Percentiles rank a stretch among this genome's conserved stretches.
phyloP scores from a whole-genome alignment of 2,113 vertebrate genomes.

The Vulpes ferrilata region DNA sequence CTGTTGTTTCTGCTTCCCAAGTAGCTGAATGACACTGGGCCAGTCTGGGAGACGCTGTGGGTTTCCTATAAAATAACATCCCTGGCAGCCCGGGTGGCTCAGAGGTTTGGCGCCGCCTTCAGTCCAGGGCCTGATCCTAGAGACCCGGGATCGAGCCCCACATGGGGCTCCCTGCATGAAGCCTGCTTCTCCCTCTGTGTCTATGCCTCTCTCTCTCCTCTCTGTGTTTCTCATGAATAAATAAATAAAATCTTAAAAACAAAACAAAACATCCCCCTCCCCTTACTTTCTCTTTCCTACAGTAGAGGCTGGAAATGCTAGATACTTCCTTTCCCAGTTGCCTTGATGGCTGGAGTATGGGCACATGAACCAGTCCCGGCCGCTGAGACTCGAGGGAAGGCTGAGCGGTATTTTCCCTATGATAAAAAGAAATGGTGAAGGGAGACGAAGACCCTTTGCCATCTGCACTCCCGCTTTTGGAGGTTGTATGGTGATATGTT shows the following conservation, averaged over 20 bases:
- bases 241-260: no score
- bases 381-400: background rate
- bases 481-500: background rate
- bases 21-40: background rate
- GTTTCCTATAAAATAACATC: background rate
- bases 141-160: no score
- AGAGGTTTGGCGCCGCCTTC: no score
- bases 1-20: background rate
- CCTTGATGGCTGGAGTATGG: background rate
- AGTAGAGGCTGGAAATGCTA: background rate
- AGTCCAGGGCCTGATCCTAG: no score
- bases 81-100: no score
- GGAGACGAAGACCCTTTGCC: background rate
- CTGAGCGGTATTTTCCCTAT: background rate
- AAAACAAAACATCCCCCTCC: background rate
- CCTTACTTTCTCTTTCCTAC: background rate
- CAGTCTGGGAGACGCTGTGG: background rate
- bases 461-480: background rate
- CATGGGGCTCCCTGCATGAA: no score
- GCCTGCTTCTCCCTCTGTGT: no score
- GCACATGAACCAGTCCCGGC: background rate
- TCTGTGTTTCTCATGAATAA: no score
- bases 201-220: no score
- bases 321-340: background rate
- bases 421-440: background rate